Percentiles rank a stretch among this genome's conserved stretches.
These are phyloP conservation scores for Arothron firmamentum DNA, from an alignment of 2,113 vertebrate genomes.

Conservation along the genomic window DNA sequence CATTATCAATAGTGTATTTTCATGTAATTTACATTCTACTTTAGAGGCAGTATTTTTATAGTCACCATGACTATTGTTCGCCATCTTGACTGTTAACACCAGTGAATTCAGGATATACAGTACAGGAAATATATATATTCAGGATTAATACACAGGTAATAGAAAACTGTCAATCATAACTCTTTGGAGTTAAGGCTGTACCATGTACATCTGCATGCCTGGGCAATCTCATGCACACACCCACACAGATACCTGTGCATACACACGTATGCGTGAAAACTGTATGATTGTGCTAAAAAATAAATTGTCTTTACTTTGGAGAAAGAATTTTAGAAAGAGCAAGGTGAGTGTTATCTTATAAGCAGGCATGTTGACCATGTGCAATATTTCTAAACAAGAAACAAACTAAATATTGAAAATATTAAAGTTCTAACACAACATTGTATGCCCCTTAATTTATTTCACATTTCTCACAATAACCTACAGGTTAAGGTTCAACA, in stretches of 20 bases:
- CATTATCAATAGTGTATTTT: conserved; percentile 69
- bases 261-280: conserved; percentile 74
- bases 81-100: conserved; percentile 71
- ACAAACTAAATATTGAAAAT: conserved; percentile 77
- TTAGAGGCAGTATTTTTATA: conserved; percentile 75
- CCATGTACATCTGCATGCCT: conserved; percentile 61
- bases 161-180: conserved; percentile 54
- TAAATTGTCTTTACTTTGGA: conserved; percentile 77
- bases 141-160: conserved; percentile 55
- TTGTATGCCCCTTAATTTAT: conserved; percentile 35
- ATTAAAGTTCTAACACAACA: conserved; percentile 81
- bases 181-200: conserved; percentile 57
- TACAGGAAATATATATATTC: conserved; percentile 41
- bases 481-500: not conserved
- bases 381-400: conserved; percentile 81
- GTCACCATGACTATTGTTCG: conserved; percentile 67
- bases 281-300: conserved; percentile 79
- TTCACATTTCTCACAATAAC: not conserved
- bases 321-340: conserved; percentile 76
- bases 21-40: conserved; percentile 59
- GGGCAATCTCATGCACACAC: conserved; percentile 66
- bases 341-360: conserved; percentile 74
- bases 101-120: conserved; percentile 65
- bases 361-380: conserved; percentile 83
- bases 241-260: conserved; percentile 64